Conservation (phyloP, 1,140 invertebrate species). For the Megalopta genalis region DNA sequence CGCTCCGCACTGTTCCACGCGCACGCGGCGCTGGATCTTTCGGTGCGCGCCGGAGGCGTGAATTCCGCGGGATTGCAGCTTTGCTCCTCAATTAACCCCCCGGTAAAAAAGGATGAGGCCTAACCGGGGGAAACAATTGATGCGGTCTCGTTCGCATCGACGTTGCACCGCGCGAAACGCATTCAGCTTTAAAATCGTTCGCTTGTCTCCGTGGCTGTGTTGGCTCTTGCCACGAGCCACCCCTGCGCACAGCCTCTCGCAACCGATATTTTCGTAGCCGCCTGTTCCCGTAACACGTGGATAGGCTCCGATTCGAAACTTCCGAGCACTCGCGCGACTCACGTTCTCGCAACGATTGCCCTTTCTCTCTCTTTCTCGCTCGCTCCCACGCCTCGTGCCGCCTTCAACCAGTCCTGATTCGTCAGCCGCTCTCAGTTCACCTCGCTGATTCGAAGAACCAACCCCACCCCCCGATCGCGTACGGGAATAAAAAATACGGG, state of each 20-base stretch:
- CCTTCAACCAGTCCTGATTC: neutral
- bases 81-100: conserved; percentile 65
- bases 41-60: conserved; percentile 43
- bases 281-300: conserved; percentile 55
- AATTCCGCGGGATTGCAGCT: conserved; percentile 63
- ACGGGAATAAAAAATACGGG: neutral
- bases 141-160: conserved; percentile 66
- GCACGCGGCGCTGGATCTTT: conserved; percentile 24
- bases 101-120: conserved; percentile 55
- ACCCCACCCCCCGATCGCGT: too few species aligned
- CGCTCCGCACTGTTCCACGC: neutral
- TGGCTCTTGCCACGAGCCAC: conserved; percentile 22
- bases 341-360: conserved; percentile 46
- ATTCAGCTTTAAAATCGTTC: conserved; percentile 65
- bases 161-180: conserved; percentile 59
- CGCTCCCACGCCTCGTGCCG: neutral
- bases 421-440: neutral
- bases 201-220: neutral
- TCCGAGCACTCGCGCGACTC: conserved; percentile 60
- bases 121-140: conserved; percentile 68
- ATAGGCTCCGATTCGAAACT: conserved; percentile 47
- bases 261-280: conserved; percentile 48
- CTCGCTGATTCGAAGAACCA: conserved; percentile 8
- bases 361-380: neutral
- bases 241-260: conserved; percentile 41